Base-by-base conservation (phyloP, 2,113 vertebrate genomes). In the Ciconia maguari region DNA sequence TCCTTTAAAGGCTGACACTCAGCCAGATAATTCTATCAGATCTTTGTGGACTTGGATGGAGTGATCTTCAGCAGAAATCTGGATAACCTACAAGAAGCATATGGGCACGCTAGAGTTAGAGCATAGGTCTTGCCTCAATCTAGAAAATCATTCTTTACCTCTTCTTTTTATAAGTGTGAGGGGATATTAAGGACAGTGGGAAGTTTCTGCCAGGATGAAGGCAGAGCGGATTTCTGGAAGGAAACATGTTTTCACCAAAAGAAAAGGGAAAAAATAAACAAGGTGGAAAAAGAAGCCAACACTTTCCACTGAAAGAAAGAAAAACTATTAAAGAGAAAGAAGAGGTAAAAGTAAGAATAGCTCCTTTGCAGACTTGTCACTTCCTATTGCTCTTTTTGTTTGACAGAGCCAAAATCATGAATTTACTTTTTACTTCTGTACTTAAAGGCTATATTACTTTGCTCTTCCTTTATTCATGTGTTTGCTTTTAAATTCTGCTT, bases 21-120 rank as follows among this genome's bases (percentile, higher is more conserved):
- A 70, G 81, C 87, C 92, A 96, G 86, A 75, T n/a, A 22, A 81
- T 97, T 97, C 85, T 62, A 85, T 85, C 91, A 93, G 79, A 92
- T 93, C 83, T 89, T 89, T 87, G 41, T 90, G 83, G 46, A 79
- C 36, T 78, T 84, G 58, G 54, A 91, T 62, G 42, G 2, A 27
- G 21, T 78, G n/a, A 46, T 94, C 82, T 80, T 81, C 41, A 76
- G 64, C 46, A 93, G 78, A 85, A n/a, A 86, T 88, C 77, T 93
- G 88, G 65, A 83, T 83, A 95, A 90, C 38, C 14, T 71, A 48
- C 41, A 87, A 76, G 71, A 75, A 95, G 65, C 24, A 69, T 30
- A 70, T 30, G 20, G 55, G 26, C 42, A 91, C 84, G 71, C 5
- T 29, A 76, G 32, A 68, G 77, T 61, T 55, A 34, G 32, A 74